phyloP scores from a whole-genome alignment of 1,140 invertebrate genomes.

The Drosophila yakuba region DNA sequence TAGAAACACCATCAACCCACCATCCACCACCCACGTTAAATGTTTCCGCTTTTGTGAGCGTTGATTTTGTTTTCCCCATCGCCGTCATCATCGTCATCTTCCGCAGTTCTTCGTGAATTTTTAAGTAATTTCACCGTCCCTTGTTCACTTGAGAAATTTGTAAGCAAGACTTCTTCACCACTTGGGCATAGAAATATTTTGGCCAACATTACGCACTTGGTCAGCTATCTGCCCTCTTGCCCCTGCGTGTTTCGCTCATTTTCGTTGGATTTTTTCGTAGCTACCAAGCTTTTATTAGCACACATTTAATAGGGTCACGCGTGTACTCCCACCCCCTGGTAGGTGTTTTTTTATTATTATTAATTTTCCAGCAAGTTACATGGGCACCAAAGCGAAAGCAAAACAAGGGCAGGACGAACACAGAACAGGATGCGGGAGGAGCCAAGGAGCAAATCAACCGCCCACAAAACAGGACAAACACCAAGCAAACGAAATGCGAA shows the following conservation, averaged over 20 bases:
- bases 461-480: conserved; percentile 37
- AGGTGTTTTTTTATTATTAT: conserved; percentile 82
- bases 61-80: conserved; percentile 63
- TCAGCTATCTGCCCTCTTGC: conserved; percentile 28
- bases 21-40: conserved; percentile 10
- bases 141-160: conserved; percentile 46
- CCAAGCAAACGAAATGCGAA: conserved; percentile 63
- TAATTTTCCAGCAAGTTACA: conserved; percentile 82
- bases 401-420: conserved; percentile 62
- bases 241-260: conserved; percentile 4
- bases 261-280: conserved; percentile 29
- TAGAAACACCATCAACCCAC: conserved; percentile 26
- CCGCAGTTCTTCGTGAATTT: conserved; percentile 61
- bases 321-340: conserved; percentile 50
- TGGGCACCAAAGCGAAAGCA: conserved; percentile 59
- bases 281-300: conserved; percentile 78
- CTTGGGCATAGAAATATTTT: conserved; percentile 42
- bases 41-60: conserved; percentile 57
- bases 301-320: conserved; percentile 83
- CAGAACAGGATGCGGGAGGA: conserved; percentile 30
- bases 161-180: background rate
- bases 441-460: conserved; percentile 41
- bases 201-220: conserved; percentile 57
- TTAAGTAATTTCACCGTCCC: conserved; percentile 69
- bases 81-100: conserved; percentile 36